Evolutionary conservation across 2,797 vertebrate genomes (phyloP).

Genomic region (Loriculus beryllinus): DNA sequence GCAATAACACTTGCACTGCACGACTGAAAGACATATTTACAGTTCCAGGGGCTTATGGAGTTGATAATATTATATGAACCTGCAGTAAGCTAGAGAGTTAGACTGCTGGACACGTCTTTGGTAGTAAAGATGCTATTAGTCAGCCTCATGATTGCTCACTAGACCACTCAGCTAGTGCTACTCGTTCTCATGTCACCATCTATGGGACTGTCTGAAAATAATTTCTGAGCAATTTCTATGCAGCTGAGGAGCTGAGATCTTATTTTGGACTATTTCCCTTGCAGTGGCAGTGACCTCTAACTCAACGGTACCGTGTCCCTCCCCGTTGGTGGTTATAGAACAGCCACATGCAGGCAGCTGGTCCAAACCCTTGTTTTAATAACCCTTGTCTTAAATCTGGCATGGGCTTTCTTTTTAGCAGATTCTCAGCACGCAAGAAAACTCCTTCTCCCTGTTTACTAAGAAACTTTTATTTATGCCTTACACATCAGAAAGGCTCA

Average conservation of each 20-base stretch:
- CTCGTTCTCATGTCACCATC: not conserved
- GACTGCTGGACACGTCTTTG: not conserved
- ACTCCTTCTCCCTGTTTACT: not conserved
- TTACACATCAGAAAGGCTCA: not conserved
- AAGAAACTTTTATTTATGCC: slow-evolving; percentile 24
- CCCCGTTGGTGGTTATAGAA: not conserved
- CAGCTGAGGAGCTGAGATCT: not conserved
- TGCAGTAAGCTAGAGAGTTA: not conserved
- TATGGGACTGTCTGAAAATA: not conserved
- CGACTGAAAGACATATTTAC: not conserved
- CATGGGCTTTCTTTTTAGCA: not conserved
- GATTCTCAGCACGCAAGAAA: not conserved
- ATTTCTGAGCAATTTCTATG: not conserved
- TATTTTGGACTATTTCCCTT: not conserved
- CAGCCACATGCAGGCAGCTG: not conserved
- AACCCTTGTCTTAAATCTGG: not conserved
- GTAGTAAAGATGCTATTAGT: not conserved
- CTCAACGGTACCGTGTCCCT: not conserved
- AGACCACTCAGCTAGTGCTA: not conserved
- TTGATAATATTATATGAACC: not conserved
- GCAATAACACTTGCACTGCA: not conserved
- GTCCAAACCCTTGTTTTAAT: not conserved
- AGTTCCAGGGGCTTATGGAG: not conserved
- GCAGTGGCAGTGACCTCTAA: not conserved
- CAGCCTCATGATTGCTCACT: not conserved